phyloP scores from a whole-genome alignment of 2,797 vertebrate genomes.

The Danio tinwini region DNA sequence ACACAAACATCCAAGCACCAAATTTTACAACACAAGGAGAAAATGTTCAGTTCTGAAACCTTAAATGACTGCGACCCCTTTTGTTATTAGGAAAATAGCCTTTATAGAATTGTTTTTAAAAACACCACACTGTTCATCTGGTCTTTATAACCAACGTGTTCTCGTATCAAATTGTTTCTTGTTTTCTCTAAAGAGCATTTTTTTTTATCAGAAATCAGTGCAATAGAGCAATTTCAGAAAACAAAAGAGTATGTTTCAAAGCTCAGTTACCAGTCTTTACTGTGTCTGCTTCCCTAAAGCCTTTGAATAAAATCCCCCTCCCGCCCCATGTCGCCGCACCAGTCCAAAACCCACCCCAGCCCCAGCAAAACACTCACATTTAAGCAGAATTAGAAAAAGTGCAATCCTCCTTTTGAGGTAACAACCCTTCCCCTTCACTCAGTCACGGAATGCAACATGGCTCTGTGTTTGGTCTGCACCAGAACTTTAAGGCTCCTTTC shows the following conservation, averaged over 20 bases:
- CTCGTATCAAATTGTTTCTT: constrained; percentile 65
- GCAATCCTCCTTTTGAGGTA: constrained; percentile 73
- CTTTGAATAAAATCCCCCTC: constrained; percentile 47
- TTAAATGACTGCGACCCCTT: constrained; percentile 54
- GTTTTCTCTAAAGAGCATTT: constrained; percentile 64
- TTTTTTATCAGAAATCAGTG: constrained; percentile 72
- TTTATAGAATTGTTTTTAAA: constrained; percentile 65
- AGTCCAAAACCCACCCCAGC: constrained; percentile 39
- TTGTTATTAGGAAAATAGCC: constrained; percentile 65
- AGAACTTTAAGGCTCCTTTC: constrained; percentile 72
- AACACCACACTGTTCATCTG: constrained; percentile 63
- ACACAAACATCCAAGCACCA: constrained; percentile 65
- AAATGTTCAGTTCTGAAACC: constrained; percentile 56
- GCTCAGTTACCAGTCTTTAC: constrained; percentile 63
- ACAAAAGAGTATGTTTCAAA: constrained; percentile 63
- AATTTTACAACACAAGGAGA: constrained; percentile 63
- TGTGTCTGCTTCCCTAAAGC: constrained; percentile 59
- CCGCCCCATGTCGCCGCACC: neutral
- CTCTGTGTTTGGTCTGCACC: constrained; percentile 83
- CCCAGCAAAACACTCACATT: constrained; percentile 72
- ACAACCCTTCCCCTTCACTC: constrained; percentile 68
- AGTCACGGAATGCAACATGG: constrained; percentile 69
- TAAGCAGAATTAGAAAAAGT: constrained; percentile 79
- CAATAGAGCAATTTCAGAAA: constrained; percentile 76
- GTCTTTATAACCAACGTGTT: constrained; percentile 62